Base-by-base conservation (phyloP, 2,113 vertebrate species). In the Uria lomvia region DNA sequence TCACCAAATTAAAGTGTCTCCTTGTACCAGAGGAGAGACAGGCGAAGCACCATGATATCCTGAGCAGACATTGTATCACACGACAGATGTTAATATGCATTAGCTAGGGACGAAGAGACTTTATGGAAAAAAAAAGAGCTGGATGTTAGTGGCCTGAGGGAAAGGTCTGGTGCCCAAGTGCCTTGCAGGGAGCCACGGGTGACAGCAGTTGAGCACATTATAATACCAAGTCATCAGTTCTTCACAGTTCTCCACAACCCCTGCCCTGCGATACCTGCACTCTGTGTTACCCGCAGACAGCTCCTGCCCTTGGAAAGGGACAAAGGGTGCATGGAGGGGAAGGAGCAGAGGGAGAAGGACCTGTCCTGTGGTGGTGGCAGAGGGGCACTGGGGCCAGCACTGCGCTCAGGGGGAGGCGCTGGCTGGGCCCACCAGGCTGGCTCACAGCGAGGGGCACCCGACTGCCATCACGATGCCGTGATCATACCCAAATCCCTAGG, bases 351-450 rank as follows among this genome's bases (percentile, higher is more conserved):
- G 56, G 40, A 38, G n/a, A 82, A 73, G 30, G 34, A 83, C 10
- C 36, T 66, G 30, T 29, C 12, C 26, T 67, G 22, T 1, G 3
- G 21, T 42, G 40, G 38, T 0, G 2, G 20, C 36, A 22, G 7
- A 70, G n/a, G 1, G 0, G 47, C 42, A 87, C 17, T 32, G 62
- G 26, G 40, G 49, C 34, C 36, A 50, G 52, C 49, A 43, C 1
- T 2, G 23, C 1, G 5, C 65, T 21, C 3, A 2, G 6, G 5
- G 32, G 50, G 8, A 85, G 16, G 47, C 27, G 22, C 42, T 0
- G 5, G 26, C 12, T 59, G 23, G n/a, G 62, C 40, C 52, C 16
- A 8, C 19, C 32, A 38, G 34, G 17, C 52, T 78, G 34, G 17
- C 52, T 82, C 30, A 80, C 49, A 70, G 55, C 29, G 3, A 75